These are phyloP conservation scores for Hydropotes inermis DNA, from an alignment of 2,113 vertebrate species.

Conservation along the genomic window DNA sequence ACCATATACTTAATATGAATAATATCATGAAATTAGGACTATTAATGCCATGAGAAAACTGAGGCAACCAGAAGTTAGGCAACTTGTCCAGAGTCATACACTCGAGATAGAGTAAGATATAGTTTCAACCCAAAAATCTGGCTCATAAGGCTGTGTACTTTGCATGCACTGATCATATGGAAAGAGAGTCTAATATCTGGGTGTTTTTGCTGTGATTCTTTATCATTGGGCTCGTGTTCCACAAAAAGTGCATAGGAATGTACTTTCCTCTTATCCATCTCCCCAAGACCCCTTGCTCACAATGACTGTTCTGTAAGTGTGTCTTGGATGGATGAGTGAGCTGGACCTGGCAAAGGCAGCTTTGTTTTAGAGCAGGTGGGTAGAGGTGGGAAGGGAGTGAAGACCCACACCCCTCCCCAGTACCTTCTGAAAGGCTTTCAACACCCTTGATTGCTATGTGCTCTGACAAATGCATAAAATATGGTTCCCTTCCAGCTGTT, in stretches of 20 bases:
- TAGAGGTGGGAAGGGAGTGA: slow-evolving; percentile 19
- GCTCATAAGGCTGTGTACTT: background rate
- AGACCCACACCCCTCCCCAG: background rate
- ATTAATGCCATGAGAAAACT: background rate
- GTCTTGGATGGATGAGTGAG: background rate
- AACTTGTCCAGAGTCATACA: background rate
- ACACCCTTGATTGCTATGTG: slow-evolving; percentile 64
- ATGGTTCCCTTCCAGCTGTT: slow-evolving; percentile 60
- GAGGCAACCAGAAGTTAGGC: background rate
- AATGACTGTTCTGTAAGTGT: background rate
- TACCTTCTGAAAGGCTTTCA: slow-evolving; percentile 66
- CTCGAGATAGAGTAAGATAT: background rate
- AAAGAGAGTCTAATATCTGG: background rate
- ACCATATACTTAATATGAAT: background rate
- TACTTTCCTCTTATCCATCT: background rate
- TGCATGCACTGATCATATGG: background rate
- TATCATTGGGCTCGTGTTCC: background rate
- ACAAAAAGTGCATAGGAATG: background rate
- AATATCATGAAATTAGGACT: background rate
- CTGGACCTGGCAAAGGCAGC: background rate
- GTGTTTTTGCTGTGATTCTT: background rate
- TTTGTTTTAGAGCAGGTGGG: background rate
- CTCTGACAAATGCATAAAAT: slow-evolving; percentile 69
- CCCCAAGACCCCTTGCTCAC: background rate
- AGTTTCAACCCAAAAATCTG: background rate